Percentiles rank a stretch among this genome's conserved stretches.
phyloP scores from a whole-genome alignment of 2,888 invertebrate species.

The Oligia fasciuncula region DNA sequence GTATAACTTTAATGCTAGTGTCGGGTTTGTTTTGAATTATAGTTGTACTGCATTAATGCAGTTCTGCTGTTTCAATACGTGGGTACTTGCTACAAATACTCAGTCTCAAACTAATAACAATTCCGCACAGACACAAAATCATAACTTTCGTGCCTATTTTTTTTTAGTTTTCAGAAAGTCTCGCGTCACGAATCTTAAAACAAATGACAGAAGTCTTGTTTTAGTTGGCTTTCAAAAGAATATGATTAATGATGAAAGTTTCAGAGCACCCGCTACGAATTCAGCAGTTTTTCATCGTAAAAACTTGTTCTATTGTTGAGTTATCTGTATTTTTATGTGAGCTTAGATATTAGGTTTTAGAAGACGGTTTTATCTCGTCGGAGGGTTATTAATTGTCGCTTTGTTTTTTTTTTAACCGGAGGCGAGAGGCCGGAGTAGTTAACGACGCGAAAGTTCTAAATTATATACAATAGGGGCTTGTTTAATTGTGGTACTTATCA shows the following conservation, averaged over 20 bases:
- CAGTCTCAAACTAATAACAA: constrained; percentile 3
- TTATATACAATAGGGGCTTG: constrained; percentile 40
- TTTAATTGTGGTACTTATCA: constrained; percentile 4
- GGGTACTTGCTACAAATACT: background rate
- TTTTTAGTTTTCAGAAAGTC: constrained; percentile 19
- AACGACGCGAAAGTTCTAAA: constrained; percentile 52
- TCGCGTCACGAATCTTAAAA: constrained; percentile 35
- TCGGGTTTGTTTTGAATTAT: constrained; percentile 42
- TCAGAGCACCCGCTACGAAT: constrained; percentile 43
- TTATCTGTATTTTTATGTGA: constrained; percentile 39
- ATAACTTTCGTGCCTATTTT: constrained; percentile 8
- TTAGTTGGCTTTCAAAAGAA: constrained; percentile 56
- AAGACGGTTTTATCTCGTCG: constrained; percentile 31
- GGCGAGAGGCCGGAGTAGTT: constrained; percentile 40
- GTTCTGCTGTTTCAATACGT: constrained; percentile 4
- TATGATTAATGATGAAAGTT: constrained; percentile 64
- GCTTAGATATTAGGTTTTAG: constrained; percentile 19
- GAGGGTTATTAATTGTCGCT: constrained; percentile 46
- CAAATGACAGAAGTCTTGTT: constrained; percentile 48
- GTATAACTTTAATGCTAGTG: constrained; percentile 46
- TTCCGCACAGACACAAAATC: background rate
- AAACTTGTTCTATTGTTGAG: constrained; percentile 49
- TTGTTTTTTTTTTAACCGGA: constrained; percentile 33
- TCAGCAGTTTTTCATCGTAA: constrained; percentile 36
- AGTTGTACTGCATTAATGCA: constrained; percentile 22